A percentile compares a stretch with the other conserved stretches of the same genome.
Conservation (phyloP, 2,888 invertebrate genomes). For the Lasioglossum lativentre region DNA sequence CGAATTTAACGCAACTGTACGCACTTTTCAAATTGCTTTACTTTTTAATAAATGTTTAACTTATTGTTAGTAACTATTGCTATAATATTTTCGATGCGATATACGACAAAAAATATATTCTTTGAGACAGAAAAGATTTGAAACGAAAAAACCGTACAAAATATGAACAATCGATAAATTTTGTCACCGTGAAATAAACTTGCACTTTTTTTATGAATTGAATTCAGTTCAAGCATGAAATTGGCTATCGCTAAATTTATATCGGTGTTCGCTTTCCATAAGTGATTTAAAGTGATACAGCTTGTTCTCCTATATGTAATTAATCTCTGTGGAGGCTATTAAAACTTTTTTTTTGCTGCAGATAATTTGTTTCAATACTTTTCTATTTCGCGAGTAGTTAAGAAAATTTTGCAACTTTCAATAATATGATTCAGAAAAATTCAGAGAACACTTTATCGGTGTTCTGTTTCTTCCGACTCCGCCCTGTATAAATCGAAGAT, state of each 20-base stretch:
- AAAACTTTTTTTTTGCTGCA: background rate
- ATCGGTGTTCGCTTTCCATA: constrained; percentile 10
- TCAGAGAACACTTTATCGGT: too few species aligned
- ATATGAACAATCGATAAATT: constrained; percentile 44
- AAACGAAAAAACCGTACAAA: constrained; percentile 24
- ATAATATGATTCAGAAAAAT: too few species aligned
- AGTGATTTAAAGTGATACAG: constrained; percentile 13
- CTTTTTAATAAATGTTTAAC: background rate
- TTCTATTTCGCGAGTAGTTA: background rate
- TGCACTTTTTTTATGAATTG: constrained; percentile 42
- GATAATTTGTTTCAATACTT: background rate
- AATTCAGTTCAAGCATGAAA: constrained; percentile 36
- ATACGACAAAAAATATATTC: background rate
- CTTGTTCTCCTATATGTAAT: background rate
- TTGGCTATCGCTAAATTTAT: constrained; percentile 25
- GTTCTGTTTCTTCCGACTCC: too few species aligned
- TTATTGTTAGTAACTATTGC: background rate
- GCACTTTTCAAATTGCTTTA: background rate
- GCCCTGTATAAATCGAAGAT: background rate
- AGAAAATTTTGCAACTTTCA: too few species aligned
- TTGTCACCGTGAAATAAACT: constrained; percentile 31
- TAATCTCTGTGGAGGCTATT: background rate
- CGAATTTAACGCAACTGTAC: background rate
- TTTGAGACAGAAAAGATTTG: background rate
- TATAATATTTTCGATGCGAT: background rate